These are phyloP conservation scores for Allygus modestus DNA, from an alignment of 2,888 invertebrate genomes.

Conservation along the genomic window DNA sequence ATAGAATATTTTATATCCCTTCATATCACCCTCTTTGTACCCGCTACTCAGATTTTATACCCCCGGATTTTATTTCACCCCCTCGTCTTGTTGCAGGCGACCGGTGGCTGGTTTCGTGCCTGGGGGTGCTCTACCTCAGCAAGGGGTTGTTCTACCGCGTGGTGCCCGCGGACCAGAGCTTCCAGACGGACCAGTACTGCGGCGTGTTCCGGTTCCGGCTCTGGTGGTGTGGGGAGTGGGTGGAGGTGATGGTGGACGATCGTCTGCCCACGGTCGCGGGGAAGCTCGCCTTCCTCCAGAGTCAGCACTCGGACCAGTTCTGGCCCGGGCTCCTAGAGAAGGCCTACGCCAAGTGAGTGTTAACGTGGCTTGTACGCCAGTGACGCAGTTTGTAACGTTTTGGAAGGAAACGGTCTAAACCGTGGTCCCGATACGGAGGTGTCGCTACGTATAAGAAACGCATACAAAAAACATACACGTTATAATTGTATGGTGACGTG, in stretches of 20 bases:
- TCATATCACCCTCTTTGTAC: too few species aligned
- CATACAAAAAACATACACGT: too few species aligned
- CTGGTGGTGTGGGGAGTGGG: constrained; percentile 97
- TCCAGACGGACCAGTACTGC: constrained; percentile 79
- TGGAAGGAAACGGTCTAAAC: too few species aligned
- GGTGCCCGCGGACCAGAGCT: constrained; percentile 93
- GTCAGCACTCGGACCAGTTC: constrained; percentile 87
- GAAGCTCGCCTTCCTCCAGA: constrained; percentile 90
- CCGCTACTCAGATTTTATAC: too few species aligned
- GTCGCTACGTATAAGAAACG: too few species aligned
- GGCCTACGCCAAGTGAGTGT: constrained; percentile 92
- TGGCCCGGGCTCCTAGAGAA: constrained; percentile 95
- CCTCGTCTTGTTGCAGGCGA: constrained; percentile 82
- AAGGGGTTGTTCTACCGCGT: constrained; percentile 94
- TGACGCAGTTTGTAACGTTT: too few species aligned
- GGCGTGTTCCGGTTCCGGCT: constrained; percentile 93
- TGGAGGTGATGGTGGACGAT: constrained; percentile 93
- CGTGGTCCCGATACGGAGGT: too few species aligned
- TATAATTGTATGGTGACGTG: too few species aligned
- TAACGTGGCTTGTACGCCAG: too few species aligned
- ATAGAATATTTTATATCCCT: too few species aligned
- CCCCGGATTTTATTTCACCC: too few species aligned
- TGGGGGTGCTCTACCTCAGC: constrained; percentile 89
- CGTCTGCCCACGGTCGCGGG: constrained; percentile 92
- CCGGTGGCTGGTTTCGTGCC: constrained; percentile 92